These are phyloP conservation scores for Smutsia gigantea DNA, from an alignment of 2,797 vertebrate species.

Conservation along the genomic window DNA sequence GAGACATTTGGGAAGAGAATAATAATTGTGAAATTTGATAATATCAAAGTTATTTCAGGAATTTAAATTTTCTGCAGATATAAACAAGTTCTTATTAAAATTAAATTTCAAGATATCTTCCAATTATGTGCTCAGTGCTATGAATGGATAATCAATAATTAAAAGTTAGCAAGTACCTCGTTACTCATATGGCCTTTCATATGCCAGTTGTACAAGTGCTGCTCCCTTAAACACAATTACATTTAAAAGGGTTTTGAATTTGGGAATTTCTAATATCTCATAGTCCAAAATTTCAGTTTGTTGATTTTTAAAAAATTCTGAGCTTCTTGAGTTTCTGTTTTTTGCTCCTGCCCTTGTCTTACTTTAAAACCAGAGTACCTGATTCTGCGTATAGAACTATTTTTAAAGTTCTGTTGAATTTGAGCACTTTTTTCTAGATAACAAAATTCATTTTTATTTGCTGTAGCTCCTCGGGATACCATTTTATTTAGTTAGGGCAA, in stretches of 20 bases:
- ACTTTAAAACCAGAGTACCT: constrained; percentile 1
- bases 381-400: neutral
- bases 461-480: neutral
- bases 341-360: neutral
- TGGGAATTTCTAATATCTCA: neutral
- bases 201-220: neutral
- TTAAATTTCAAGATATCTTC: neutral
- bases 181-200: neutral
- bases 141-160: neutral
- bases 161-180: neutral
- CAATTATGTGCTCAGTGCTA: neutral
- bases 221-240: neutral
- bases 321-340: constrained; percentile 15
- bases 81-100: constrained; percentile 20
- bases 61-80: neutral
- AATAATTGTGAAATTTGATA: neutral
- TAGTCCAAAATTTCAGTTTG: neutral
- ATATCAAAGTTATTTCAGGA: constrained; percentile 40
- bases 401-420: constrained; percentile 35
- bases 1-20: neutral
- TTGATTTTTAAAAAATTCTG: constrained; percentile 19
- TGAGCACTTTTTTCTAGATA: constrained; percentile 16
- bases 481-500: constrained; percentile 10
- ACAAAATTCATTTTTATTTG: constrained; percentile 38
- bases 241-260: neutral